Evolutionary conservation across 2,888 invertebrate genomes (phyloP).

Genomic region (Synanthedon vespiformis): DNA sequence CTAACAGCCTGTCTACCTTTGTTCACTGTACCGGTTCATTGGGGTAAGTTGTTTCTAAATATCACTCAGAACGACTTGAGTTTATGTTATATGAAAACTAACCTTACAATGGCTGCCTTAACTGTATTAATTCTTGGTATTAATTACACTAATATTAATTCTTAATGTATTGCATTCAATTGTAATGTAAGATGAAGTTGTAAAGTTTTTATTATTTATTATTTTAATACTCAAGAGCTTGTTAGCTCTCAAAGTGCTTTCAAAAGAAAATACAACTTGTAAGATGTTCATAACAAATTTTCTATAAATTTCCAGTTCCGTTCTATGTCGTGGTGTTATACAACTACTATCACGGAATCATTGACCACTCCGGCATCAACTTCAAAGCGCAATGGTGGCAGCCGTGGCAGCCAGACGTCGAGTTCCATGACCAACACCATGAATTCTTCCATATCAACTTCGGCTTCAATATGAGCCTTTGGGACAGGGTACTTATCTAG

Average conservation of each 20-base stretch:
- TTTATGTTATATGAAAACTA: neutral
- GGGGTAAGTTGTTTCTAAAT: slow-evolving; percentile 64
- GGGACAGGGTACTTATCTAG: slow-evolving; percentile 72
- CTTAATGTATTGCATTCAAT: too few relatives aligned
- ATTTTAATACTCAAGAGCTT: too few relatives aligned
- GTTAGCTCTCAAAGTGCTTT: too few relatives aligned
- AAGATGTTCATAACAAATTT: too few relatives aligned
- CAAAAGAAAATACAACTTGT: too few relatives aligned
- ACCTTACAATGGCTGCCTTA: neutral
- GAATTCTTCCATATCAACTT: slow-evolving; percentile 84
- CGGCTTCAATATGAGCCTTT: slow-evolving; percentile 76
- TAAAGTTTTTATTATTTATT: too few relatives aligned
- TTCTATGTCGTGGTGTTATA: slow-evolving; percentile 45
- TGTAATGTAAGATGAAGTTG: too few relatives aligned
- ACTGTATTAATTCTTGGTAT: too few relatives aligned
- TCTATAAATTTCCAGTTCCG: slow-evolving; percentile 24
- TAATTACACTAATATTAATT: neutral
- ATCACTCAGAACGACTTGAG: neutral
- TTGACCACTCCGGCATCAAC: slow-evolving; percentile 81
- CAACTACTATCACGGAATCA: slow-evolving; percentile 79
- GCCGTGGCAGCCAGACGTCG: slow-evolving; percentile 80
- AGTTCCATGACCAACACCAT: slow-evolving; percentile 83
- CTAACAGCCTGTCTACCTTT: slow-evolving; percentile 71
- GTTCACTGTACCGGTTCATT: slow-evolving; percentile 74
- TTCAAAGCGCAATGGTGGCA: slow-evolving; percentile 82